Evolutionary conservation across 2,888 invertebrate species (phyloP).

Genomic region (Venusia cambrica): DNA sequence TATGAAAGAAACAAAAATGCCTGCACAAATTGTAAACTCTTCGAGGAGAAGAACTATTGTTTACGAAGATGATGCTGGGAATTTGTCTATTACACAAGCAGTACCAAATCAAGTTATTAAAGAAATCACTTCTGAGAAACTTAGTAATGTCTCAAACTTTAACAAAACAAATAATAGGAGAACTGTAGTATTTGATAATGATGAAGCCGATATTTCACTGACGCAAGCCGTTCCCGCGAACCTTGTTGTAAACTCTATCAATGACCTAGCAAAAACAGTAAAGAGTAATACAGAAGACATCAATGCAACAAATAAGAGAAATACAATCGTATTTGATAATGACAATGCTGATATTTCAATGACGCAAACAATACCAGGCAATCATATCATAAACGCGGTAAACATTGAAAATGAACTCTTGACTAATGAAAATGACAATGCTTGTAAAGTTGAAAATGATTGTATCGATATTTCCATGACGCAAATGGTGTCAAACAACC

Average conservation of each 20-base stretch:
- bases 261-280: too few relatives aligned
- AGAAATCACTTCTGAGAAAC: not conserved
- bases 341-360: conserved; percentile 15
- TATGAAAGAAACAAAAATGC: conserved; percentile 17
- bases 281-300: too few relatives aligned
- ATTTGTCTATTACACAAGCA: conserved; percentile 43
- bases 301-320: conserved; percentile 16
- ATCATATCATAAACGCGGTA: conserved; percentile 19
- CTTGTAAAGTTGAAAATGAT: too few relatives aligned
- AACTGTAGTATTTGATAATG: conserved; percentile 29
- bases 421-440: too few relatives aligned
- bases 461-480: too few relatives aligned
- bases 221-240: conserved; percentile 35
- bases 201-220: conserved; percentile 36
- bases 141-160: too few relatives aligned
- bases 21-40: conserved; percentile 5
- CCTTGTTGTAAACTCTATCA: too few relatives aligned
- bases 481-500: too few relatives aligned
- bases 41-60: conserved; percentile 29
- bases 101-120: conserved; percentile 25
- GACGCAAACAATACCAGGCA: conserved; percentile 11
- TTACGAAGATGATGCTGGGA: conserved; percentile 30
- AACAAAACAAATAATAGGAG: conserved; percentile 17
- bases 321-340: conserved; percentile 31
- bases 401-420: too few relatives aligned